Percentiles rank a stretch among this genome's conserved stretches.
Conservation (phyloP, 2,797 vertebrate genomes). For the Eupleurogrammus muticus region DNA sequence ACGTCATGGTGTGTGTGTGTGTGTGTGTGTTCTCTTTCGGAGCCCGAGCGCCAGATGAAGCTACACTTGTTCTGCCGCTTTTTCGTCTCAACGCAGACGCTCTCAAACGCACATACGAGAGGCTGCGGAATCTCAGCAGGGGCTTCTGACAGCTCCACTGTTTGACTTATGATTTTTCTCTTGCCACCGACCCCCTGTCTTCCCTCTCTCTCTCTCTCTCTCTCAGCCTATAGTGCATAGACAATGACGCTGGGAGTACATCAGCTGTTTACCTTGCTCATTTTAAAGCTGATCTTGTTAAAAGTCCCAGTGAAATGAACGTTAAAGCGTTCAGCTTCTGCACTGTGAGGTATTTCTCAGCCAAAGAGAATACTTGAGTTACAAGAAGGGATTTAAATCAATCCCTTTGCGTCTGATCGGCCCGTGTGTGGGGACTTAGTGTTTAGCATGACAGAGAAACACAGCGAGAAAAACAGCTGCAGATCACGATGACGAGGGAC, state of each 20-base stretch:
- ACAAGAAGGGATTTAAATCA: too few relatives aligned
- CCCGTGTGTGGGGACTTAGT: too few relatives aligned
- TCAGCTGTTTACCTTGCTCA: constrained; percentile 57
- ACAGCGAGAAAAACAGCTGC: too few relatives aligned
- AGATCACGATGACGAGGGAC: too few relatives aligned
- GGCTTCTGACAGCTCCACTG: constrained; percentile 61
- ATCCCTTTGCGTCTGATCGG: too few relatives aligned
- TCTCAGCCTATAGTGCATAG: constrained; percentile 39
- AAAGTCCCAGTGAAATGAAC: constrained; percentile 5
- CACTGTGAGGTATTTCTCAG: too few relatives aligned
- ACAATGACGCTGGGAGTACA: constrained; percentile 32
- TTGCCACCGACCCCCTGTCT: not conserved
- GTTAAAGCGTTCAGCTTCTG: too few relatives aligned
- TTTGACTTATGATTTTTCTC: constrained; percentile 65
- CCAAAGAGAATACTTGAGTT: too few relatives aligned
- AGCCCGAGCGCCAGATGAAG: constrained; percentile 47
- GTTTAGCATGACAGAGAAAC: too few relatives aligned
- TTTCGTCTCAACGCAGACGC: constrained; percentile 57
- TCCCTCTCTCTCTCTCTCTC: constrained; percentile 11
- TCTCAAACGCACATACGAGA: constrained; percentile 4
- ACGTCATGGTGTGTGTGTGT: constrained; percentile 33
- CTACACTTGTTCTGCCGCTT: constrained; percentile 33
- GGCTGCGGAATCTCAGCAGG: constrained; percentile 58
- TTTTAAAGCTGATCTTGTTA: constrained; percentile 63
- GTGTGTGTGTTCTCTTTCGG: constrained; percentile 31